phyloP scores from a whole-genome alignment of 2,888 invertebrate species.

The Eremobia ochroleuca region DNA sequence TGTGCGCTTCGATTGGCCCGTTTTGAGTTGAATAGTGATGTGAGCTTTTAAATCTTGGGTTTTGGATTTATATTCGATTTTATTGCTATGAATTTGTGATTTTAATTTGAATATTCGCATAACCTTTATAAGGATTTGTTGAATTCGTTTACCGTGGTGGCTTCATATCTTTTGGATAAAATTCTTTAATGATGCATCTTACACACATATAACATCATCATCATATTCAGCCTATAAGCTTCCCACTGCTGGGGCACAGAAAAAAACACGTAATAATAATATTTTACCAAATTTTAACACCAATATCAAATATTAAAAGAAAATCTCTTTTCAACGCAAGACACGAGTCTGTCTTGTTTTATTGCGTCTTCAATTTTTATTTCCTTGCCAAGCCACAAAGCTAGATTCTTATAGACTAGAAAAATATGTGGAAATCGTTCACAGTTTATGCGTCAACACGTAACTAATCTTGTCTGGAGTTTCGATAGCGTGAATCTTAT shows the following conservation, averaged over 20 bases:
- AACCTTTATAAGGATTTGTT: background rate
- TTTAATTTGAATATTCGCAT: conserved; percentile 10
- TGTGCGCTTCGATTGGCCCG: conserved; percentile 41
- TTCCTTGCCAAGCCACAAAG: conserved; percentile 30
- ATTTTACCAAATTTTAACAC: conserved; percentile 14
- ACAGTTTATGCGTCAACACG: conserved; percentile 64
- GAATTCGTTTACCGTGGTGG: background rate
- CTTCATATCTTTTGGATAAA: background rate
- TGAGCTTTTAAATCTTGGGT: conserved; percentile 31
- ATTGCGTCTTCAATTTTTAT: conserved; percentile 56
- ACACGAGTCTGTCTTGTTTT: conserved; percentile 29
- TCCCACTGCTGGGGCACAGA: too few species aligned
- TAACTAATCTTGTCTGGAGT: conserved; percentile 61
- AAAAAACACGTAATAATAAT: conserved; percentile 4
- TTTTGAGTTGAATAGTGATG: conserved; percentile 47
- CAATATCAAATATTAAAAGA: conserved; percentile 33
- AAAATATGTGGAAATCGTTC: conserved; percentile 50
- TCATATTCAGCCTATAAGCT: too few species aligned
- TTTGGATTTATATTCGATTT: conserved; percentile 29
- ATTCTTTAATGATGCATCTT: background rate
- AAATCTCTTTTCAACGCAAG: conserved; percentile 46
- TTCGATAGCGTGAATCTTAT: conserved; percentile 61
- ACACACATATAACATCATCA: too few species aligned
- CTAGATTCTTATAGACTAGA: conserved; percentile 54
- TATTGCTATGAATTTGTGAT: conserved; percentile 29